phyloP scores from a whole-genome alignment of 92 coral and sea anemone species.

The Desmophyllum pertusum region DNA sequence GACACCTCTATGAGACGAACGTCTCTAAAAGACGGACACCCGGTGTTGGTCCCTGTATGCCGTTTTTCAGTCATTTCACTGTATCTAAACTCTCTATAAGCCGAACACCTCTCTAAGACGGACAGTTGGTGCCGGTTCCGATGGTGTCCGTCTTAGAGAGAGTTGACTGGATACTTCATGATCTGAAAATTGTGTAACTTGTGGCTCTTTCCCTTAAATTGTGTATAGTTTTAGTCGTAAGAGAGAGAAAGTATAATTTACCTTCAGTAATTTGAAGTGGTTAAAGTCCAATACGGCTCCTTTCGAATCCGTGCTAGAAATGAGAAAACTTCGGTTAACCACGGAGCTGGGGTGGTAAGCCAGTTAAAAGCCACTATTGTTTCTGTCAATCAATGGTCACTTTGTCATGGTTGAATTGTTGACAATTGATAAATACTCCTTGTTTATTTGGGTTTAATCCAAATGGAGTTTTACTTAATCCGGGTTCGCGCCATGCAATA shows the following conservation, averaged over 20 bases:
- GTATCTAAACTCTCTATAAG: no score
- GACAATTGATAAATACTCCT: background rate
- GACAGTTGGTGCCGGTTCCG: background rate
- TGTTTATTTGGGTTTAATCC: constrained; percentile 26
- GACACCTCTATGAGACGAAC: no score
- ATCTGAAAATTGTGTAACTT: background rate
- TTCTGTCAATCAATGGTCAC: constrained; percentile 19
- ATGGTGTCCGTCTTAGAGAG: no score
- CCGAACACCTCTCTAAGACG: no score
- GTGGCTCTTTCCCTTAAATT: background rate
- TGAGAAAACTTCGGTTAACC: background rate
- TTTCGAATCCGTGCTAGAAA: background rate
- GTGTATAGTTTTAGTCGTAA: background rate
- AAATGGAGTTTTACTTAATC: constrained; percentile 27
- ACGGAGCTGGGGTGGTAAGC: background rate
- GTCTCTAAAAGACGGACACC: no score
- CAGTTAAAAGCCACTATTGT: background rate
- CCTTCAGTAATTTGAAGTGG: background rate
- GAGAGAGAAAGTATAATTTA: background rate
- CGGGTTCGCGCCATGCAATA: constrained; percentile 16
- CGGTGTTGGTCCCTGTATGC: no score
- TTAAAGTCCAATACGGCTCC: background rate
- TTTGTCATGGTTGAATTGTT: constrained; percentile 29
- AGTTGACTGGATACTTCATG: background rate
- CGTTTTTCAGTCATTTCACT: no score